These are phyloP conservation scores for Polydrusus pterygomalis DNA, from an alignment of 2,888 invertebrate species.

Conservation along the genomic window DNA sequence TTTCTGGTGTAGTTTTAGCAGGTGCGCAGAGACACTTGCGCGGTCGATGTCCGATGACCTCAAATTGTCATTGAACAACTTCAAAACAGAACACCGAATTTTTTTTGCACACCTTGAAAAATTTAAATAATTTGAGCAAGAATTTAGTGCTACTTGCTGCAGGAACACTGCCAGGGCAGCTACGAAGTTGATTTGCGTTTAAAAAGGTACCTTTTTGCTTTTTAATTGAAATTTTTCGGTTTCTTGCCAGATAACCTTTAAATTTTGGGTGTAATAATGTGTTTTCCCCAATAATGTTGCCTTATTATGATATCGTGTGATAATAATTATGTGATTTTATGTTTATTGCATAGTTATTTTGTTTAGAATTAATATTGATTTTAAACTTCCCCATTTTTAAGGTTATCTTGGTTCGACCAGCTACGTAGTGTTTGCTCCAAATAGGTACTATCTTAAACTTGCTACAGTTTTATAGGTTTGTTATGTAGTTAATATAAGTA, in stretches of 20 bases:
- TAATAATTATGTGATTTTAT: not conserved
- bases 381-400: not conserved
- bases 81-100: conserved; percentile 39
- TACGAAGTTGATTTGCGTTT: conserved; percentile 23
- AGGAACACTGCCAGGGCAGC: conserved; percentile 44
- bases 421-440: not conserved
- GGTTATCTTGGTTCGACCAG: conserved; percentile 1
- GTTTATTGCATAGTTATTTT: not conserved
- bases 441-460: not conserved
- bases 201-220: conserved; percentile 28
- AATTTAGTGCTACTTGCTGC: conserved; percentile 9
- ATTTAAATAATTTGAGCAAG: conserved; percentile 36
- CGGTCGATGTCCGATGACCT: conserved; percentile 55
- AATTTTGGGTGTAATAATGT: conserved; percentile 9
- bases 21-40: conserved; percentile 33
- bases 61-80: conserved; percentile 52
- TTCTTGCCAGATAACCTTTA: conserved; percentile 21
- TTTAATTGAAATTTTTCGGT: conserved; percentile 18
- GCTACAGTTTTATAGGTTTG: not conserved
- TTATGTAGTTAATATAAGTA: not conserved
- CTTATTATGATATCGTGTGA: not conserved
- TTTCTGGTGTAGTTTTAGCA: not conserved
- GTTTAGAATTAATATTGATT: not conserved
- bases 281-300: conserved; percentile 16
- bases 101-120: conserved; percentile 35